phyloP scores from a whole-genome alignment of 2,888 invertebrate genomes.

The Phengaris alcon region DNA sequence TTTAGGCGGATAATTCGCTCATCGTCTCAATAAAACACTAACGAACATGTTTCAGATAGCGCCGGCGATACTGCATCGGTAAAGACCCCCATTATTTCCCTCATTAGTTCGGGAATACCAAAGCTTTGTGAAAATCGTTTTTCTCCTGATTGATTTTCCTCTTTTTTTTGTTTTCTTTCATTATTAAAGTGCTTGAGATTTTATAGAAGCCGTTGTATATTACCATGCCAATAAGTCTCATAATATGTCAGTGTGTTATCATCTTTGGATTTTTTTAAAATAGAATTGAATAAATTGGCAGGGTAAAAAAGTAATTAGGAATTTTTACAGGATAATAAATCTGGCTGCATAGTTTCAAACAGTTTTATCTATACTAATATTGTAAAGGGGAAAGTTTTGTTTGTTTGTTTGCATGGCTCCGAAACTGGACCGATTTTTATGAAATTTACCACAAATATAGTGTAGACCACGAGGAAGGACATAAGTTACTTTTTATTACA shows the following conservation, averaged over 20 bases:
- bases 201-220: neutral
- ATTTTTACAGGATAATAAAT: too few relatives aligned
- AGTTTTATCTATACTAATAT: too few relatives aligned
- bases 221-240: neutral
- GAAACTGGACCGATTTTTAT: too few relatives aligned
- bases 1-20: neutral
- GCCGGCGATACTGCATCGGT: slow-evolving; percentile 35
- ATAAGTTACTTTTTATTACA: too few relatives aligned
- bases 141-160: slow-evolving; percentile 28
- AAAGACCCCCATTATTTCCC: slow-evolving; percentile 50
- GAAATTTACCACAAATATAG: too few relatives aligned
- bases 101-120: slow-evolving; percentile 44
- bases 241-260: neutral
- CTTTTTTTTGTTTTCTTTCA: slow-evolving; percentile 17
- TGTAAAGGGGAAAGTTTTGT: too few relatives aligned
- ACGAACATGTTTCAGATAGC: slow-evolving; percentile 19
- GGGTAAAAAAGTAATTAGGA: too few relatives aligned
- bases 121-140: slow-evolving; percentile 29
- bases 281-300: too few relatives aligned
- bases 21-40: slow-evolving; percentile 17
- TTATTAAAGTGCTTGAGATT: slow-evolving; percentile 24
- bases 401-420: too few relatives aligned
- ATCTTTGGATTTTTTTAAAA: too few relatives aligned
- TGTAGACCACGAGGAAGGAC: too few relatives aligned
- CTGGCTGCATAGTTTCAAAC: too few relatives aligned